Evolutionary conservation across 1,140 invertebrate species (phyloP).

Genomic region (Aphis gossypii): DNA sequence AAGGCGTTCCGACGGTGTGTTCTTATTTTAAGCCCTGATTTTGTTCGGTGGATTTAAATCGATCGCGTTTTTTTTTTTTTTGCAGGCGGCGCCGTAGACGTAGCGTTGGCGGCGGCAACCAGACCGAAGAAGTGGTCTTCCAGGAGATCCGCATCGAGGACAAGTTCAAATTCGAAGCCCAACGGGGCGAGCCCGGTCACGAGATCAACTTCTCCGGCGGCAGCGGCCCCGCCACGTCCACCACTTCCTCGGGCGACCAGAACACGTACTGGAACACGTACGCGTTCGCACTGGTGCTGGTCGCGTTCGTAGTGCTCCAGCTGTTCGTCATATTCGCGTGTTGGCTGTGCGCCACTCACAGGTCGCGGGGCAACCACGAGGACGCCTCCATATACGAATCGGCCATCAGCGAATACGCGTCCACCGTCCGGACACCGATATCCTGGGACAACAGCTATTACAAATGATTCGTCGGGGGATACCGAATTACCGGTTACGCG

Average conservation of each 20-base stretch:
- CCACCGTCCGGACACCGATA: neutral
- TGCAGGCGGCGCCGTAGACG: conserved; percentile 4
- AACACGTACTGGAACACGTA: conserved; percentile 30
- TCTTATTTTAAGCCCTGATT: too few relatives aligned
- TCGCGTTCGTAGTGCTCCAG: conserved; percentile 7
- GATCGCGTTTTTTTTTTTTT: neutral
- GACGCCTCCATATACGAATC: neutral
- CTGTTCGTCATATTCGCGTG: conserved; percentile 1
- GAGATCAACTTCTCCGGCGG: conserved; percentile 7
- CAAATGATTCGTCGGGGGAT: neutral
- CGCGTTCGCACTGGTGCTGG: neutral
- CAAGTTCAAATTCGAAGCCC: conserved; percentile 65
- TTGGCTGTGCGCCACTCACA: neutral
- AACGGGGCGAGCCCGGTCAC: neutral
- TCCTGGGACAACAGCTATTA: neutral
- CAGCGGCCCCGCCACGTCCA: neutral
- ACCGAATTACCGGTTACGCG: neutral
- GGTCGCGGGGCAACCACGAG: neutral
- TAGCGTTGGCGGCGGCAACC: neutral
- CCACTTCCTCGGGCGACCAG: neutral
- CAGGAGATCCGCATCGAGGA: conserved; percentile 68
- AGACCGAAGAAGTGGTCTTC: conserved; percentile 65
- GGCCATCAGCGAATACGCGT: neutral
- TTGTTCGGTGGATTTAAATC: too few relatives aligned
- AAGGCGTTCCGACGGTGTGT: too few relatives aligned